Evolutionary conservation across 2,888 invertebrate species (phyloP), one percentile per base, ranked within the genome.

Genomic region (Hedya salicella): DNA sequence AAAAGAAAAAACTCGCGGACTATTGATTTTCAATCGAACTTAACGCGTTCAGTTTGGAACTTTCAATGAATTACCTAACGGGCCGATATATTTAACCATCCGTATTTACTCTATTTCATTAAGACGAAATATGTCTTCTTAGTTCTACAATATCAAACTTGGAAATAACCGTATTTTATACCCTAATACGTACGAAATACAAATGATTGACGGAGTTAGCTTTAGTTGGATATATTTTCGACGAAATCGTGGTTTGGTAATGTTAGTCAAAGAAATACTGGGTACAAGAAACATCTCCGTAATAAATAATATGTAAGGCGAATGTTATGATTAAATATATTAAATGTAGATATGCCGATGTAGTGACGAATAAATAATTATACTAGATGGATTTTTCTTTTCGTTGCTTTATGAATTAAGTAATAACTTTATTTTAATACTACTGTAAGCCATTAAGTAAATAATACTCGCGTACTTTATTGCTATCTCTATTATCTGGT

Each of bases 61-160:
- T n/a, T n/a, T n/a, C n/a, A n/a, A n/a, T n/a, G n/a, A 52, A 39
- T 52, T 52, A 36, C 13, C 36, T 52, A 52, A 52, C 52, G 2
- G 13, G 19, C 39, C 39, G 19, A 39, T 17, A 13, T 53, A 53
- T 11, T 32, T 32, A 32, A 50, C 48, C 16, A 16, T 4, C 14
- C 11, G 32, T 32, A 50, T 52, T 17, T 36, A 50, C 32, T 50
- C 14, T n/a, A 32, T 50, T 32, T 16, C 16, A 50, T 16, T 16
- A 1, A 16, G 32, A 14, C 11, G 17, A 52, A 52, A 14, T 50
- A 50, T 19, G 32, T 36, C 36, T 36, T 9, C 11, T 13, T 36
- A 5, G 36, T 36, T 36, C 36, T 9, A 13, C 36, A 11, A 36
- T 36, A 36, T 36, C 9, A 36, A 0, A 1, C 36, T 36, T 36